These are phyloP conservation scores for Vesta saturnalis DNA, from an alignment of 2,888 invertebrate species.

Conservation along the genomic window DNA sequence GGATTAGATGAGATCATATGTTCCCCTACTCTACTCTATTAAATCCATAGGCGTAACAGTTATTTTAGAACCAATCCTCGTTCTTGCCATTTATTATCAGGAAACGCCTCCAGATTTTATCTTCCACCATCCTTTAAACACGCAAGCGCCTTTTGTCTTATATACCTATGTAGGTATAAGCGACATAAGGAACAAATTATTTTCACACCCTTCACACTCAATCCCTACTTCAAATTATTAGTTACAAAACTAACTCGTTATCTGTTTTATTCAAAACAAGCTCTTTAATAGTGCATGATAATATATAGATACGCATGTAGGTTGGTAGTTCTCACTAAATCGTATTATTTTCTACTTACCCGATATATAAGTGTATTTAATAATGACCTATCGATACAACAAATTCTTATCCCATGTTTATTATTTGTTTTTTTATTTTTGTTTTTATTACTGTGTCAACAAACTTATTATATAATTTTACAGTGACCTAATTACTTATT, in stretches of 20 bases:
- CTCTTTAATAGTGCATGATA: conserved; percentile 55
- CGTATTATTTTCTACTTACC: conserved; percentile 1
- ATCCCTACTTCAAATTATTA: neutral
- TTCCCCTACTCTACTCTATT: conserved; percentile 61
- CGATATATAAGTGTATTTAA: neutral
- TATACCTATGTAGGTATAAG: neutral
- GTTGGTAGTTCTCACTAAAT: neutral
- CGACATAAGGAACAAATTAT: neutral
- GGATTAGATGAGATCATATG: conserved; percentile 56
- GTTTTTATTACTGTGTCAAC: too few species aligned
- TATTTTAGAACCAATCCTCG: conserved; percentile 50
- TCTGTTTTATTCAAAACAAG: conserved; percentile 62
- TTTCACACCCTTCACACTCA: conserved; percentile 11
- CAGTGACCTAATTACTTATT: too few species aligned
- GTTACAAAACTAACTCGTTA: neutral
- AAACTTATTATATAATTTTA: too few species aligned
- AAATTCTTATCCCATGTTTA: too few species aligned
- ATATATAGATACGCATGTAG: neutral
- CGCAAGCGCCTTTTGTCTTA: conserved; percentile 48
- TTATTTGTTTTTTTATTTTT: too few species aligned
- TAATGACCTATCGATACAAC: conserved; percentile 1
- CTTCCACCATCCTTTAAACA: conserved; percentile 43
- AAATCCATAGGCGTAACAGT: conserved; percentile 37
- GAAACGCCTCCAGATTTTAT: conserved; percentile 55
- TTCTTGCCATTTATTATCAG: conserved; percentile 56